Evolutionary conservation across 2,797 vertebrate genomes (phyloP).

Genomic region (Microctenopoma stevenorrisi): DNA sequence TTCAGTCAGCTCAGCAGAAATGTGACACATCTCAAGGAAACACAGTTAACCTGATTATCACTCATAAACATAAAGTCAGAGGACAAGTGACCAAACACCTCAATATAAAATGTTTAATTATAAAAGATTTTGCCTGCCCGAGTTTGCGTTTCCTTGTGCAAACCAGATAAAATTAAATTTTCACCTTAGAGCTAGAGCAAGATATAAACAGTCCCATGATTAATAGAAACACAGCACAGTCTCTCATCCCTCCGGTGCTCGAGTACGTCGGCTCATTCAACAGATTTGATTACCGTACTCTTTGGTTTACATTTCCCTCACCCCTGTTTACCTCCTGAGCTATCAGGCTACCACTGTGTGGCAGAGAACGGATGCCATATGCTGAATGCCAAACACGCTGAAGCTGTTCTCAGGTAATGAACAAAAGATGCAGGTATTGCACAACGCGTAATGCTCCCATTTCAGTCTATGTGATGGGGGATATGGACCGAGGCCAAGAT

Average conservation of each 20-base stretch:
- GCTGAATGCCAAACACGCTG: constrained; percentile 56
- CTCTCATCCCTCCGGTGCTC: constrained; percentile 57
- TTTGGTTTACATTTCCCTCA: constrained; percentile 72
- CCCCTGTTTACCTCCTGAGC: constrained; percentile 55
- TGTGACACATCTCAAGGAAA: background rate
- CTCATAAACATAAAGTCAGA: constrained; percentile 6
- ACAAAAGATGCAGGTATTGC: constrained; percentile 53
- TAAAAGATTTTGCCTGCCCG: background rate
- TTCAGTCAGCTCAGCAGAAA: background rate
- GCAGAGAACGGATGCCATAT: constrained; percentile 36
- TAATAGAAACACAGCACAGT: constrained; percentile 45
- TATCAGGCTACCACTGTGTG: constrained; percentile 52
- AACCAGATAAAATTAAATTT: constrained; percentile 40
- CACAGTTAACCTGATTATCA: constrained; percentile 37
- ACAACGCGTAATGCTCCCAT: constrained; percentile 55
- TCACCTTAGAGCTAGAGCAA: constrained; percentile 35
- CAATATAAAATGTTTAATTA: constrained; percentile 29
- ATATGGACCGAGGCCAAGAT: constrained; percentile 72
- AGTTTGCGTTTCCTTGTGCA: constrained; percentile 31
- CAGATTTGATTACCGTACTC: constrained; percentile 67
- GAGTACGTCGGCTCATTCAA: constrained; percentile 66
- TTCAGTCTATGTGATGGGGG: constrained; percentile 54
- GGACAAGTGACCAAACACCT: constrained; percentile 1
- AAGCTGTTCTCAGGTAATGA: constrained; percentile 60
- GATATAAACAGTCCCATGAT: constrained; percentile 49